Percentiles rank a stretch among this genome's conserved stretches.
phyloP scores from a whole-genome alignment of 2,888 invertebrate genomes.

The Liodrosophila aerea region DNA sequence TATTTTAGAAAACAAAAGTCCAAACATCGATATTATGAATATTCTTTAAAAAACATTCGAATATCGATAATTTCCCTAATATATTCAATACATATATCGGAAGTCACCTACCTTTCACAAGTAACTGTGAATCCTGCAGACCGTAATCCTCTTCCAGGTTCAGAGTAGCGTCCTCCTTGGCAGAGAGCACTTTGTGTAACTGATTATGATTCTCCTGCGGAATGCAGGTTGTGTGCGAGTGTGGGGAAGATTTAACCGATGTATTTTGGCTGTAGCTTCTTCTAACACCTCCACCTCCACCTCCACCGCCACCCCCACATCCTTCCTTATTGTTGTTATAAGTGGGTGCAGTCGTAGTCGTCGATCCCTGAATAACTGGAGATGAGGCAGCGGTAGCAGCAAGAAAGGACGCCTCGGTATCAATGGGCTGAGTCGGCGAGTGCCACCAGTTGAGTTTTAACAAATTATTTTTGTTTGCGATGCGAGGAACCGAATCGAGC shows the following conservation, averaged over 20 bases:
- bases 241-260: background rate
- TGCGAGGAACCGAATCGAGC: conserved; percentile 38
- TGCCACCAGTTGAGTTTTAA: conserved; percentile 78
- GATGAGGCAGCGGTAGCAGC: background rate
- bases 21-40: too few species aligned
- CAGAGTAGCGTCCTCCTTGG: background rate
- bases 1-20: too few species aligned
- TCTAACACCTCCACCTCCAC: too few species aligned
- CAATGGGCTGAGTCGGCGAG: conserved; percentile 52
- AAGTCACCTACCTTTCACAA: conserved; percentile 57
- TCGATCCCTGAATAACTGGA: background rate
- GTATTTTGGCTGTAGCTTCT: too few species aligned
- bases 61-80: too few species aligned
- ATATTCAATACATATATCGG: too few species aligned
- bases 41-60: too few species aligned
- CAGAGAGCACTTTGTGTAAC: background rate
- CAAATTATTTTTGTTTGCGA: conserved; percentile 67
- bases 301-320: too few species aligned
- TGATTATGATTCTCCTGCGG: conserved; percentile 8
- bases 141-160: conserved; percentile 37
- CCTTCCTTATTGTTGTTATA: too few species aligned
- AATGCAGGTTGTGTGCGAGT: background rate
- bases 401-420: conserved; percentile 22
- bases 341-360: too few species aligned
- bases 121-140: conserved; percentile 55